phyloP scores from a whole-genome alignment of 1,140 invertebrate genomes.

The Lepidurus apus region DNA sequence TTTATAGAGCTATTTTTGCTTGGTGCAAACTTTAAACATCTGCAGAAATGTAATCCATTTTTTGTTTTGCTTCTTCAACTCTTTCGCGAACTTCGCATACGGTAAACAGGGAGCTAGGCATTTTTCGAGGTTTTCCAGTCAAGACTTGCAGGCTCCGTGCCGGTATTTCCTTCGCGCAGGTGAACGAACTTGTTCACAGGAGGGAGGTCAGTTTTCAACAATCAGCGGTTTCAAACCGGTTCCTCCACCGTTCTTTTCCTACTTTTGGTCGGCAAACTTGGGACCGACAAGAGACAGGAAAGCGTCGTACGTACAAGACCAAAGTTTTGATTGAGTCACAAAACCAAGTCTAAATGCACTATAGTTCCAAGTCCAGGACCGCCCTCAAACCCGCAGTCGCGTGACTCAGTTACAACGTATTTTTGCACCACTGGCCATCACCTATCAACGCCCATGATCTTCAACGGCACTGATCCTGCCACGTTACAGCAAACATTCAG shows the following conservation, averaged over 20 bases:
- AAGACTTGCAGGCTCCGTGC: not conserved
- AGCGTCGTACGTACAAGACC: not conserved
- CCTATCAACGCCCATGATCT: not conserved
- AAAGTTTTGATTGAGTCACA: not conserved
- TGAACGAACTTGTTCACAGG: slow-evolving; percentile 7
- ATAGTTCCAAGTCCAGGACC: not conserved
- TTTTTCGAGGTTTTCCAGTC: not conserved
- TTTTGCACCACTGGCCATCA: not conserved
- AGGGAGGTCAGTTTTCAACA: slow-evolving; percentile 15
- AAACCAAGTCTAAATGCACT: not conserved
- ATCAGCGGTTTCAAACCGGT: slow-evolving; percentile 7
- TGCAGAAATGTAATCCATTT: too few relatives aligned
- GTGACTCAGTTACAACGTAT: not conserved
- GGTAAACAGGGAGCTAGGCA: not conserved
- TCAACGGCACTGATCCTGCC: not conserved
- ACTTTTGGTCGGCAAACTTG: not conserved
- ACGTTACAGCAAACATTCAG: not conserved
- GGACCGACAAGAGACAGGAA: not conserved
- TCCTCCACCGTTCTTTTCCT: not conserved
- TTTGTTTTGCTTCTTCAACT: too few relatives aligned
- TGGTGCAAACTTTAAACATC: too few relatives aligned
- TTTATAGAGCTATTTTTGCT: too few relatives aligned
- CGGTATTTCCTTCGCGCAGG: not conserved
- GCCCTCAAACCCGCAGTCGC: not conserved
- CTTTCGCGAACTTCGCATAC: not conserved